These are phyloP conservation scores for Scortum barcoo DNA, from an alignment of 2,113 vertebrate genomes.

Conservation along the genomic window DNA sequence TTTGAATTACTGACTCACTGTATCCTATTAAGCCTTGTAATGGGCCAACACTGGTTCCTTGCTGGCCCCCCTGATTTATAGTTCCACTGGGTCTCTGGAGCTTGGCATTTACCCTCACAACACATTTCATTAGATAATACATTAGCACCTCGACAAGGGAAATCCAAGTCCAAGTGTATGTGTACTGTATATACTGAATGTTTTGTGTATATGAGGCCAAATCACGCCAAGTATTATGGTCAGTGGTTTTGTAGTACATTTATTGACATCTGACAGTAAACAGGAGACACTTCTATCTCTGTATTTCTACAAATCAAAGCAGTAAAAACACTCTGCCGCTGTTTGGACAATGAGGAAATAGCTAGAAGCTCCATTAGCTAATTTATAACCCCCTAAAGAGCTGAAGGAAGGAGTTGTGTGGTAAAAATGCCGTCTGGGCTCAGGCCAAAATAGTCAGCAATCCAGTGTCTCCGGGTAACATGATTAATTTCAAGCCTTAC, in stretches of 20 bases:
- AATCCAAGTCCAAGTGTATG: not conserved
- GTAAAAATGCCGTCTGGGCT: conserved; percentile 12
- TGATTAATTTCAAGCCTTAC: conserved; percentile 10
- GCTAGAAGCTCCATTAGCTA: not conserved
- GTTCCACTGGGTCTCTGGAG: conserved; percentile 67
- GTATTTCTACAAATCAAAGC: not conserved
- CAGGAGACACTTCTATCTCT: not conserved
- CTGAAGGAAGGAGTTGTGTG: not conserved
- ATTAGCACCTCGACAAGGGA: not conserved
- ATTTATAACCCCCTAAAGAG: conserved; percentile 35
- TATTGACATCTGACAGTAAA: not conserved
- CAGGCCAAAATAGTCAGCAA: conserved; percentile 12
- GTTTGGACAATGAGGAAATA: not conserved
- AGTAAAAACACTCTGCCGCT: not conserved
- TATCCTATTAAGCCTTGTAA: conserved; percentile 11
- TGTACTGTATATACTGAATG: too few species aligned
- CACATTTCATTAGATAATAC: too few species aligned
- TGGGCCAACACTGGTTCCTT: not conserved
- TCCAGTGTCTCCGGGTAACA: conserved; percentile 55
- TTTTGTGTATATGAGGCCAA: not conserved
- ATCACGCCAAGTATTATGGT: not conserved
- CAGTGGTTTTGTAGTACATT: not conserved
- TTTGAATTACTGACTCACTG: conserved; percentile 10
- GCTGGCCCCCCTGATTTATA: conserved; percentile 31
- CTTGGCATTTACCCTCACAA: conserved; percentile 76